Conservation (phyloP, 1,140 invertebrate genomes). For the Cydia splendana region DNA sequence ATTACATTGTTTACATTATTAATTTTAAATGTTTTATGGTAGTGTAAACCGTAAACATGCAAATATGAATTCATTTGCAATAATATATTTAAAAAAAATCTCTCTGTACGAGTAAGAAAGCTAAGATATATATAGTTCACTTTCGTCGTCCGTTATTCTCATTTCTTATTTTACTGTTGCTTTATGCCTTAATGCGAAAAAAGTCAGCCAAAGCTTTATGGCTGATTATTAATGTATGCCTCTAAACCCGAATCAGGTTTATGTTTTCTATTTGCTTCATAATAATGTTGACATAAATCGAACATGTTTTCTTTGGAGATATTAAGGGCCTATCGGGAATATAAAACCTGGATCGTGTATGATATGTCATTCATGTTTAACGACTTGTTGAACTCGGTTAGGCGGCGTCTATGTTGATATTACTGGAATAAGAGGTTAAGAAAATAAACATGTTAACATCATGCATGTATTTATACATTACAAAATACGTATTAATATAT, state of each 20-base stretch:
- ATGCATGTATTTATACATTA: background rate
- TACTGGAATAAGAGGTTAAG: background rate
- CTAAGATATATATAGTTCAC: too few species aligned
- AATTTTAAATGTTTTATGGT: too few species aligned
- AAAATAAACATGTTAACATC: background rate
- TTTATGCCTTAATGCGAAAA: background rate
- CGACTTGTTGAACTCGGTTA: constrained; percentile 23
- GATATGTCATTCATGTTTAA: constrained; percentile 2
- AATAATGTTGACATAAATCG: constrained; percentile 29
- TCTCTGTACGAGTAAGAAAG: too few species aligned
- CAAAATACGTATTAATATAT: too few species aligned
- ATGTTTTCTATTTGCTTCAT: constrained; percentile 18
- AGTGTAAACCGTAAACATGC: too few species aligned
- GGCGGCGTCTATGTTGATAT: background rate
- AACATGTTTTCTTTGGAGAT: constrained; percentile 19
- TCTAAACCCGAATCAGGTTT: constrained; percentile 5
- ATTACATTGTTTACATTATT: too few species aligned
- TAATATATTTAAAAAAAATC: too few species aligned
- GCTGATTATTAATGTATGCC: constrained; percentile 24
- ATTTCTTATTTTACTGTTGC: background rate
- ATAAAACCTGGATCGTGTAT: background rate
- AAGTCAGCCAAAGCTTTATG: constrained; percentile 11
- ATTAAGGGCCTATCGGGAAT: background rate
- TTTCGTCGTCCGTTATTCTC: too few species aligned
- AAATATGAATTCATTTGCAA: too few species aligned